A percentile compares a stretch with the other conserved stretches of the same genome.
These are phyloP conservation scores for Paradoxurus hermaphroditus DNA, from an alignment of 2,113 vertebrate species.

Conservation along the genomic window DNA sequence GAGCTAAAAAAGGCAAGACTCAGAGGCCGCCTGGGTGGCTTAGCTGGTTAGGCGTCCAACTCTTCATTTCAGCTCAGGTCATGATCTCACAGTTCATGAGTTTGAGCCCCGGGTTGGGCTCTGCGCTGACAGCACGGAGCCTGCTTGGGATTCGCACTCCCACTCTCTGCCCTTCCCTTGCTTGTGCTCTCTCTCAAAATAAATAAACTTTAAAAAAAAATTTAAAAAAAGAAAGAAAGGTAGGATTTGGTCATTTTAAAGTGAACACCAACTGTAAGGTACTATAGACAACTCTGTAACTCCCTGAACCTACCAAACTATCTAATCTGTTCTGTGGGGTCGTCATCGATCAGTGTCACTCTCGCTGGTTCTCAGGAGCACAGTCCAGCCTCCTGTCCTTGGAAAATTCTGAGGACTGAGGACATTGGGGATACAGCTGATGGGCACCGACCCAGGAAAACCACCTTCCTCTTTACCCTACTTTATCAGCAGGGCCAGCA, in stretches of 20 bases:
- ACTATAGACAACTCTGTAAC: not conserved
- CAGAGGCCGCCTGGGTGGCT: too few relatives aligned
- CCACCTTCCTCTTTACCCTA: not conserved
- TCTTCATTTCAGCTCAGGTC: too few relatives aligned
- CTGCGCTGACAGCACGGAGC: too few relatives aligned
- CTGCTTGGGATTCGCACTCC: too few relatives aligned
- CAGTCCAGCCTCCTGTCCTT: not conserved
- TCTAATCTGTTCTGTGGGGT: not conserved
- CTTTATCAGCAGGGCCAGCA: not conserved
- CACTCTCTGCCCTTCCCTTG: too few relatives aligned
- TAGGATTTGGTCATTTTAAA: not conserved
- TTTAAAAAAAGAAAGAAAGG: not conserved
- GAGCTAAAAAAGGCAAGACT: not conserved
- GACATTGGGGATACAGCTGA: accelerated
- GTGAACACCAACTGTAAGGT: not conserved
- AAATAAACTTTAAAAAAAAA: too few relatives aligned
- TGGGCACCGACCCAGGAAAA: not conserved
- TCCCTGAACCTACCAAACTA: not conserved
- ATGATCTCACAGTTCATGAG: too few relatives aligned
- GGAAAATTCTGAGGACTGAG: not conserved
- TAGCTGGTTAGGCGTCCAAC: too few relatives aligned
- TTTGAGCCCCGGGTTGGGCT: too few relatives aligned
- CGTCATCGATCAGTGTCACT: accelerated
- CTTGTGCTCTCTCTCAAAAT: too few relatives aligned
- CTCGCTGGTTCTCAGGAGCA: not conserved